Base-by-base conservation (phyloP, 2,888 invertebrate genomes). In the Isoperla grammatica region DNA sequence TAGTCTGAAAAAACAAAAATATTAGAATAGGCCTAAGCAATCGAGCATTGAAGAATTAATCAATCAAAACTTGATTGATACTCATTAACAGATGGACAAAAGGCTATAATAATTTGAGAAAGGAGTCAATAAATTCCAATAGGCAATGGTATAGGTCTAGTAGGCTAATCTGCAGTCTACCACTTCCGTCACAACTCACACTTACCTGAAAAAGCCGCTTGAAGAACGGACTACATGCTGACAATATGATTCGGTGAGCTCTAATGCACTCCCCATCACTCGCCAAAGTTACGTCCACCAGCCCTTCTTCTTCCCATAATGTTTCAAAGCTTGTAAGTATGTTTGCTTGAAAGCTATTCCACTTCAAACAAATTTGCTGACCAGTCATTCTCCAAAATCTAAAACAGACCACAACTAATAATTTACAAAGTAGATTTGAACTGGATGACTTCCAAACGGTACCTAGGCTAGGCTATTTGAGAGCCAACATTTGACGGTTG, bases 301-400 rank as follows among this genome's bases (percentile, higher is more conserved):
- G 76, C 42, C 81, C 80, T 71, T 85, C 83, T 70, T 84, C 83
- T 71, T 80, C 81, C 75, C 77, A 82, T 61, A 85, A 72, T 69
- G 80, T 80, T 69, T 83, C 83, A 65, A 85, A 82, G 65, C 83
- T 84, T 59, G 76, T 76, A 63, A 84, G 73, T 71, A 85, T 83
- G 69, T 84, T 84, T 70, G 74, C 81, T 68, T 84, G 79, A 72
- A 82, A 84, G 62, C 84, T 84, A 72, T 84, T 85, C 85, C 85
- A 85, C 72, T 84, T 84, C 63, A 85, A 75, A 73, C 84, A 84
- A 74, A 85, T 84, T 73, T 84, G 84, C 64, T 72, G 72, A 9
- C 63, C 65, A n/a, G 61, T 60, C 64, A 62, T 62, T 48, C 35
- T 61, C 42, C 23, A 56, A 43, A 60, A 60, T 42, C 2, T 48